A percentile compares a stretch with the other conserved stretches of the same genome.
phyloP scores from a whole-genome alignment of 2,113 vertebrate genomes.

The Cyprinodon tularosa region DNA sequence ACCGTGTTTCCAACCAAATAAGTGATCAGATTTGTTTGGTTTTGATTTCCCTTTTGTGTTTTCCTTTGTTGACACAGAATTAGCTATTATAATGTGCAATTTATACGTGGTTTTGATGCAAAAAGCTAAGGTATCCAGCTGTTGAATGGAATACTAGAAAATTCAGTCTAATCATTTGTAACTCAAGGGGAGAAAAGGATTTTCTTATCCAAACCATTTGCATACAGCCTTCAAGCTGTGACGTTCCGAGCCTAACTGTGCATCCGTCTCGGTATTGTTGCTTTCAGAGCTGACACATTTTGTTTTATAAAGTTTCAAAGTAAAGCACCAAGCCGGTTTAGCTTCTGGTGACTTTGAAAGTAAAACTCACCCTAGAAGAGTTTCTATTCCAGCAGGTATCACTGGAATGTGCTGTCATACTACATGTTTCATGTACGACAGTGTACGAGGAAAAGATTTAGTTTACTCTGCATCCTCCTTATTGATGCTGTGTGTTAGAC shows the following conservation, averaged over 20 bases:
- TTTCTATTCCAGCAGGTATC: conserved; percentile 24
- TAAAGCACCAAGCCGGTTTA: conserved; percentile 17
- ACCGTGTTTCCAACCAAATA: not conserved
- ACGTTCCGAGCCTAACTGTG: not conserved
- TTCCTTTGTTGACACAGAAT: not conserved
- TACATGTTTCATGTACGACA: not conserved
- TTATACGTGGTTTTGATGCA: not conserved
- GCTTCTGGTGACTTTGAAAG: conserved; percentile 2
- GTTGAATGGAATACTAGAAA: not conserved
- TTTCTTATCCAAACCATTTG: conserved; percentile 1
- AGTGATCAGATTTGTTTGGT: not conserved
- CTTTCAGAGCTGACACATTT: conserved; percentile 13
- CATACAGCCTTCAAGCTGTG: not conserved
- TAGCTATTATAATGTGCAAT: not conserved
- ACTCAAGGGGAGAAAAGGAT: not conserved
- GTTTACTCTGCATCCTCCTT: conserved; percentile 19
- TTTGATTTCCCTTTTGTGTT: not conserved
- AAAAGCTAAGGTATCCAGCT: not conserved
- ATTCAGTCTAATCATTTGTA: not conserved
- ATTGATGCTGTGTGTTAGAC: conserved; percentile 2
- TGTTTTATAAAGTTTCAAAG: conserved; percentile 10
- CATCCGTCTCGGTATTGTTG: conserved; percentile 4
- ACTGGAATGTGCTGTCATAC: conserved; percentile 38
- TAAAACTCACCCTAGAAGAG: conserved; percentile 17
- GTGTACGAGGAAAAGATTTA: not conserved